Evolutionary conservation across 2,888 invertebrate genomes (phyloP).

Genomic region (Ochropleura leucogaster): DNA sequence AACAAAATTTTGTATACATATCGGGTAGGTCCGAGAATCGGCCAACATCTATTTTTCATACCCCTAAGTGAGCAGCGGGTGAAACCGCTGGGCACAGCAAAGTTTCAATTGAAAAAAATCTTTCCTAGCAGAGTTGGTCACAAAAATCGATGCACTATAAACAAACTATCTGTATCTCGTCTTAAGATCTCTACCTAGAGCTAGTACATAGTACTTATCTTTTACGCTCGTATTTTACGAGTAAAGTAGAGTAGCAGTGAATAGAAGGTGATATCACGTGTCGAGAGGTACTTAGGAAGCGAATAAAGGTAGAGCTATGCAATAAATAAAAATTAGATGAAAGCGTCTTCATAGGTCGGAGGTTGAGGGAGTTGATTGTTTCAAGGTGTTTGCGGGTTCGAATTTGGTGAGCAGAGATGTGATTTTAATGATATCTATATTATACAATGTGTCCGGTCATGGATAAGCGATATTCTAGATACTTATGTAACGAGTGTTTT

Average conservation of each 20-base stretch:
- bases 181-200: conserved; percentile 21
- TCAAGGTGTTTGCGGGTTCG: neutral
- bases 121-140: neutral
- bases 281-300: conserved; percentile 3
- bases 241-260: conserved; percentile 10
- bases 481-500: too few relatives aligned
- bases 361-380: neutral
- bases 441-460: too few relatives aligned
- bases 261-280: conserved; percentile 26
- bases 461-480: too few relatives aligned
- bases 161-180: conserved; percentile 3
- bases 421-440: too few relatives aligned
- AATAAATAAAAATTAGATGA: conserved; percentile 25
- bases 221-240: conserved; percentile 47
- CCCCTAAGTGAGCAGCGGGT: too few relatives aligned
- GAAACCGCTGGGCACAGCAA: too few relatives aligned
- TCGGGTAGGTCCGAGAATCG: too few relatives aligned
- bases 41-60: too few relatives aligned
- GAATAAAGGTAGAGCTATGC: neutral
- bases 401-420: neutral
- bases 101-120: too few relatives aligned
- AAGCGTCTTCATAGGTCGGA: neutral
- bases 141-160: conserved; percentile 30
- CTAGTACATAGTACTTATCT: conserved; percentile 18
- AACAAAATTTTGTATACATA: too few relatives aligned